phyloP scores from a whole-genome alignment of 2,888 invertebrate genomes.

The Andrena chrysosceles region DNA sequence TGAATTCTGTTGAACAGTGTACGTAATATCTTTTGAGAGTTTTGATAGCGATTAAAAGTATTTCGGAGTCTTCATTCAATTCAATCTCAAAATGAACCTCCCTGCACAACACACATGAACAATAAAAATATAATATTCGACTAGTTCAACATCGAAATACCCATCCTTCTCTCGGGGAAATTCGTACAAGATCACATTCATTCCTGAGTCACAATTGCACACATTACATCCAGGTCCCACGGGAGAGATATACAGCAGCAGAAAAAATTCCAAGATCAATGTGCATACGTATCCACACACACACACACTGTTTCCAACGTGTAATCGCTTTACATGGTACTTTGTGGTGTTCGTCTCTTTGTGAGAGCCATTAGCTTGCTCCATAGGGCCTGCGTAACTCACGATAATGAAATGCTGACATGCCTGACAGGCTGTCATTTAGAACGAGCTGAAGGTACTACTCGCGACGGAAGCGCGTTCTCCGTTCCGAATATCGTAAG shows the following conservation, averaged over 20 bases:
- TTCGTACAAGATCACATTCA: slow-evolving; percentile 2
- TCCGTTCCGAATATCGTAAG: slow-evolving; percentile 71
- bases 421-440: slow-evolving; percentile 67
- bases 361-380: slow-evolving; percentile 54
- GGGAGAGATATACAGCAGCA: not conserved
- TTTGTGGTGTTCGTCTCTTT: slow-evolving; percentile 46
- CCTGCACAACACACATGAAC: too few relatives aligned
- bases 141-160: too few relatives aligned
- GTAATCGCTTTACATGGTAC: slow-evolving; percentile 53
- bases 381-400: slow-evolving; percentile 28
- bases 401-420: slow-evolving; percentile 66
- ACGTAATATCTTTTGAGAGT: too few relatives aligned
- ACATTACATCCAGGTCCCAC: not conserved
- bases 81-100: too few relatives aligned
- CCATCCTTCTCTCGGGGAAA: not conserved
- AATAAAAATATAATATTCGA: too few relatives aligned
- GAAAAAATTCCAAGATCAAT: slow-evolving; percentile 17
- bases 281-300: not conserved
- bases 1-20: too few relatives aligned
- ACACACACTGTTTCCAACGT: not conserved
- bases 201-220: slow-evolving; percentile 5
- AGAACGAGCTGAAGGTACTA: slow-evolving; percentile 29
- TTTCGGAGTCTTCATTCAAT: too few relatives aligned
- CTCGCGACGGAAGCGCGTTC: slow-evolving; percentile 27
- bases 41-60: too few relatives aligned